Conservation (phyloP, 2,797 vertebrate species). For the Apogon talboti region DNA sequence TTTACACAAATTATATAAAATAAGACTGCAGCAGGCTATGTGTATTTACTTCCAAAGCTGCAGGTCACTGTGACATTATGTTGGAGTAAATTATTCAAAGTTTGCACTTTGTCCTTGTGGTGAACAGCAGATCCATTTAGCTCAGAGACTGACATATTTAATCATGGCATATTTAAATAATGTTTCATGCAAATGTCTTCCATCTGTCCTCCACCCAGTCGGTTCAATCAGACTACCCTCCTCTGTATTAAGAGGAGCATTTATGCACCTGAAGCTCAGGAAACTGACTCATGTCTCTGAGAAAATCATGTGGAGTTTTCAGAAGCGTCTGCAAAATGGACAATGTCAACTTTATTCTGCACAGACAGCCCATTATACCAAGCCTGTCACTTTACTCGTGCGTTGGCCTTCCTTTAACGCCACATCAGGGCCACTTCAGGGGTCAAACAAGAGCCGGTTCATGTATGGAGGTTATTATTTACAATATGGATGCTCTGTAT, state of each 20-base stretch:
- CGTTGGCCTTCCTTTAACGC: neutral
- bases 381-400: constrained; percentile 3
- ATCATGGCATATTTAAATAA: neutral
- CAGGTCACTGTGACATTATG: neutral
- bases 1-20: neutral
- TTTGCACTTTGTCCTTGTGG: neutral
- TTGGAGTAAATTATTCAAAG: neutral
- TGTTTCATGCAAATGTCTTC: constrained; percentile 7
- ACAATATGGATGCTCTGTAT: neutral
- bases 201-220: constrained; percentile 2
- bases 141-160: neutral
- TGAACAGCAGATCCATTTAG: constrained; percentile 6
- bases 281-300: constrained; percentile 76
- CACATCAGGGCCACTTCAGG: neutral
- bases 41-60: neutral
- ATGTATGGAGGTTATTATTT: neutral
- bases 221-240: neutral
- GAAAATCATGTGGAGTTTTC: constrained; percentile 54
- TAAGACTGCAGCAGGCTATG: neutral
- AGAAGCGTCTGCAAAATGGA: constrained; percentile 58
- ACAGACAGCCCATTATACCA: constrained; percentile 51
- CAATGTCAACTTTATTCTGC: constrained; percentile 67
- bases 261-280: constrained; percentile 55
- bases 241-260: constrained; percentile 5
- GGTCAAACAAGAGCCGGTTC: neutral